These are phyloP conservation scores for Hassar affinis DNA, from an alignment of 2,113 vertebrate genomes.

Conservation along the genomic window DNA sequence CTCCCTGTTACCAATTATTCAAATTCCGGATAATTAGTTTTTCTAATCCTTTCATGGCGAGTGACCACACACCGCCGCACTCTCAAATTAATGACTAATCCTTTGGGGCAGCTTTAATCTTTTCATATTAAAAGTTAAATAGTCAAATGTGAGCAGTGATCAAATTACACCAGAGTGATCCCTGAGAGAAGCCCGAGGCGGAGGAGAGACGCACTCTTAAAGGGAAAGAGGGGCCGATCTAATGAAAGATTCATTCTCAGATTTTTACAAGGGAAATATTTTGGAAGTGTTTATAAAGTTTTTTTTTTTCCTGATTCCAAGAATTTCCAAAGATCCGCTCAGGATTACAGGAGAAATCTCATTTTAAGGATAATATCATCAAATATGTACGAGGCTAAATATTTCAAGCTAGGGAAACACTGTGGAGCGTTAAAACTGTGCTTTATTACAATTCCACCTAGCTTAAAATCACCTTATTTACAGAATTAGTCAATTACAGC, in stretches of 20 bases:
- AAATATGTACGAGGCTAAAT: too few relatives aligned
- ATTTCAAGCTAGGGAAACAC: too few relatives aligned
- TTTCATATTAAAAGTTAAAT: slow-evolving; percentile 94
- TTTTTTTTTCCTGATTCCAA: neutral
- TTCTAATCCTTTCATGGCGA: slow-evolving; percentile 89
- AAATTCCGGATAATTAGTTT: slow-evolving; percentile 80
- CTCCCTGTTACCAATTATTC: slow-evolving; percentile 66
- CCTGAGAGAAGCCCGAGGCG: slow-evolving; percentile 37
- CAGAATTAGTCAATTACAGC: too few relatives aligned
- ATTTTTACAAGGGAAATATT: neutral
- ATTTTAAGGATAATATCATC: neutral
- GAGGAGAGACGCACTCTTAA: neutral
- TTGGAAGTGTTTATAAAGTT: neutral
- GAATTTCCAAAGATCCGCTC: neutral
- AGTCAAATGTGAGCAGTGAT: slow-evolving; percentile 92
- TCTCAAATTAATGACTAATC: slow-evolving; percentile 90
- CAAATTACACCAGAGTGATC: slow-evolving; percentile 71
- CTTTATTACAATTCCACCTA: too few relatives aligned
- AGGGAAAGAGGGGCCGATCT: neutral
- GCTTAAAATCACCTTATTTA: too few relatives aligned
- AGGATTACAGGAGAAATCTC: neutral
- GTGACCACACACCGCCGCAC: slow-evolving; percentile 80
- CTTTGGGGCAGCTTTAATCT: slow-evolving; percentile 91
- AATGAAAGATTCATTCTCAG: neutral
- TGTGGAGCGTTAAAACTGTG: too few relatives aligned